These are phyloP conservation scores for Ptilonorhynchus violaceus DNA, from an alignment of 2,113 vertebrate species.

Conservation along the genomic window DNA sequence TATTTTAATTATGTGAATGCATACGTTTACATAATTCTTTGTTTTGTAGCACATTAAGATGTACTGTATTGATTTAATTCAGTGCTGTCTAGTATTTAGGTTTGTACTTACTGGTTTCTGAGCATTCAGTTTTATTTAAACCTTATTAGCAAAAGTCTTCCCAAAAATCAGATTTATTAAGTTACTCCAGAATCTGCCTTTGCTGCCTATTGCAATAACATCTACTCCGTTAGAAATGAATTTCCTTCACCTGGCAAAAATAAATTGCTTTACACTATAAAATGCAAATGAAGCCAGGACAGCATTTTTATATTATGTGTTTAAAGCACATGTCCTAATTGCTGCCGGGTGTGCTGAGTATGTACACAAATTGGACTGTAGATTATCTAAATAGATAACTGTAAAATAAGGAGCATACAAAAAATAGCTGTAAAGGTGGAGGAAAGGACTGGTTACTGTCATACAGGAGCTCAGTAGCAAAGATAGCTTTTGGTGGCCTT, in stretches of 20 bases:
- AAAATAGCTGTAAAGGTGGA: background rate
- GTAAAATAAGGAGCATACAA: background rate
- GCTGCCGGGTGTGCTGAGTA: accelerated
- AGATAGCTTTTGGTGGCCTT: background rate
- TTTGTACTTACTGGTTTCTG: background rate
- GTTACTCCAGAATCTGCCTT: background rate
- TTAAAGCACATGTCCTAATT: background rate
- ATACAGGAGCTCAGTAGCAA: background rate
- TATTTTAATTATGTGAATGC: background rate
- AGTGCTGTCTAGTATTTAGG: background rate
- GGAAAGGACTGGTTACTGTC: background rate
- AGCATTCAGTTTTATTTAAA: background rate
- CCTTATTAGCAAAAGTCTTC: background rate
- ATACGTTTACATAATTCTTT: background rate
- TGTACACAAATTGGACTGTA: background rate
- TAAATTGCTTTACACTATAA: no score
- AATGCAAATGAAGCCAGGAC: no score
- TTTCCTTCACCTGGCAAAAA: background rate
- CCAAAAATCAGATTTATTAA: background rate
- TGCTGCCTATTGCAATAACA: background rate
- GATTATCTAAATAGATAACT: background rate
- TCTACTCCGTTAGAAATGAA: background rate
- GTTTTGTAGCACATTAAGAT: background rate
- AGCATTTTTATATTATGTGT: background rate
- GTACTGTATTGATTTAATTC: background rate